Conservation (phyloP, 2,888 invertebrate species). For the Scrobipalpa atriplicella region DNA sequence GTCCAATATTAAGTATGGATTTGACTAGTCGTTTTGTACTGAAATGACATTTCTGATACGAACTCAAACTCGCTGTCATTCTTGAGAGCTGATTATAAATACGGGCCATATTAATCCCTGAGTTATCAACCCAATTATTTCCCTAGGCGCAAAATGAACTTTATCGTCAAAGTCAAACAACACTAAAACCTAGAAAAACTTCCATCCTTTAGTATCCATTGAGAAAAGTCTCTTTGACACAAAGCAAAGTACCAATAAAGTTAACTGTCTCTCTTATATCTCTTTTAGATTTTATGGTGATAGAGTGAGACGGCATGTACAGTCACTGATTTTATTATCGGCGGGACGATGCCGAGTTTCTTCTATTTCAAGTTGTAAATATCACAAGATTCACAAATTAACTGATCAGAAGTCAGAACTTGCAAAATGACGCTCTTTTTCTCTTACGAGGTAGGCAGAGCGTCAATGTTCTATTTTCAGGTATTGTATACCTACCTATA, state of each 20-base stretch:
- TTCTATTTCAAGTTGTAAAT: conserved; percentile 3
- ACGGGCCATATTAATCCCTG: too few relatives aligned
- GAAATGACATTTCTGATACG: too few relatives aligned
- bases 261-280: conserved; percentile 45
- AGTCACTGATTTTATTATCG: conserved; percentile 43
- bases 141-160: not conserved
- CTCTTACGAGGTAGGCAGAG: too few relatives aligned
- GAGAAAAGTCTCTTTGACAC: conserved; percentile 34
- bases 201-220: conserved; percentile 30
- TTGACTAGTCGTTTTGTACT: too few relatives aligned
- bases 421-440: too few relatives aligned
- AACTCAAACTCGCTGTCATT: too few relatives aligned
- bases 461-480: too few relatives aligned
- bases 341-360: conserved; percentile 34
- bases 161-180: too few relatives aligned
- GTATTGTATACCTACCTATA: too few relatives aligned
- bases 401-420: too few relatives aligned
- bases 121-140: not conserved
- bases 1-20: too few relatives aligned
- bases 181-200: not conserved
- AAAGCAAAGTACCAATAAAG: conserved; percentile 45
- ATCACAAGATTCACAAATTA: not conserved
- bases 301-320: conserved; percentile 40
- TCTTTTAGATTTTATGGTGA: conserved; percentile 51
- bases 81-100: too few relatives aligned